Conservation (phyloP, 2,797 vertebrate species). For the Arnoldichthys spilopterus region DNA sequence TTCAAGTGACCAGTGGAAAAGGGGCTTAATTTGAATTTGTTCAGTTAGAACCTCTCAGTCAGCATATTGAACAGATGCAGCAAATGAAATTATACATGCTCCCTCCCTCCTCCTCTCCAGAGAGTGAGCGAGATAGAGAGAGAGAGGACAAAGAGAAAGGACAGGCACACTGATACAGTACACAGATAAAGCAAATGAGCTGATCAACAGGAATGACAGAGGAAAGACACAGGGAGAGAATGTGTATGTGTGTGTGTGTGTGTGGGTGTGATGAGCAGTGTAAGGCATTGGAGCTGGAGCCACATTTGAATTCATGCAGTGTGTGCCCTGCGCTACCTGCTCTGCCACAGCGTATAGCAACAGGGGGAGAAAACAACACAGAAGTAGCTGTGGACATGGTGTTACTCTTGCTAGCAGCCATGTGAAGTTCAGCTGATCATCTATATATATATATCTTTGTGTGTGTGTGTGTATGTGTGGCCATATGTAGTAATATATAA, state of each 20-base stretch:
- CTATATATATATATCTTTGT: too few species aligned
- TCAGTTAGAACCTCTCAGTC: constrained; percentile 48
- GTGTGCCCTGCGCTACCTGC: constrained; percentile 77
- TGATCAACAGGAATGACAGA: constrained; percentile 17
- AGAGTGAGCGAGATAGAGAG: constrained; percentile 31
- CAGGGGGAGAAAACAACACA: constrained; percentile 46
- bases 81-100: constrained; percentile 40
- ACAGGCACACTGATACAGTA: constrained; percentile 36
- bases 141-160: constrained; percentile 50
- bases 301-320: constrained; percentile 79
- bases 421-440: constrained; percentile 4
- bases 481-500: too few species aligned
- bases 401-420: background rate
- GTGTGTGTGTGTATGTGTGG: too few species aligned
- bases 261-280: constrained; percentile 47
- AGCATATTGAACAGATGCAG: constrained; percentile 31
- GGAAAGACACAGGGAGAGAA: background rate
- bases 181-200: constrained; percentile 23
- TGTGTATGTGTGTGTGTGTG: background rate
- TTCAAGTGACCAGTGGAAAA: background rate
- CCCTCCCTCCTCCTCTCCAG: constrained; percentile 40
- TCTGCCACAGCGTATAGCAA: constrained; percentile 70
- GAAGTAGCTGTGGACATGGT: constrained; percentile 42
- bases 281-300: constrained; percentile 64
- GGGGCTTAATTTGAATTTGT: constrained; percentile 54